Evolutionary conservation across 2,113 vertebrate species (phyloP), one percentile per base, ranked within the genome.

Genomic region (Tetrao urogallus): DNA sequence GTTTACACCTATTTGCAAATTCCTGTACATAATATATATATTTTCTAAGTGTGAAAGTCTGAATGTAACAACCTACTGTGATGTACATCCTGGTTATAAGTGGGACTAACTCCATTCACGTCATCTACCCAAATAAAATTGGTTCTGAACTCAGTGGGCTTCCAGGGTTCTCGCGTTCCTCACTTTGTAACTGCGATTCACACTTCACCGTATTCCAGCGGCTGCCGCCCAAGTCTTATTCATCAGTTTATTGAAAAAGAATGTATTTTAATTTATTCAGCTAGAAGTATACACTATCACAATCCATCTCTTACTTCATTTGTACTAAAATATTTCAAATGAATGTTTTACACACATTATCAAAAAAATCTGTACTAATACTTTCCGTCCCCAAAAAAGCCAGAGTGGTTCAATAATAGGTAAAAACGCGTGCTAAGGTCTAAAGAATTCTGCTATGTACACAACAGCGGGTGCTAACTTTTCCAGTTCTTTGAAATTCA

Each of bases 311-410:
- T 95, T 97, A 97, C 98, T 97, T 97, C 96, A 94, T 97, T 95
- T 97, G 97, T 98, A 98, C 98, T 98, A 98, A 98, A 98, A 98
- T 98, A 98, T 98, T 95, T 97, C 96, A 97, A 96, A 98, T 97
- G 34, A 98, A 82, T 95, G 97, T 97, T 95, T 98, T 97, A 98
- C 97, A 97, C 98, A 97, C 98, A 93, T 97, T 98, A 98, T 98
- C 97, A 98, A 98, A 98, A 98, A 97, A 98, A 95, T 95, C 89
- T 96, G 92, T 96, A 96, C 96, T 96, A 86, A 94, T 96, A 93
- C 87, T 94, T 92, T 94, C 65, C 93, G 79, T 91, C 89, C 88
- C 88, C 73, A 34, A 72, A 94, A 96, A 97, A 97, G 95, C 96
- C 93, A 94, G 88, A 97, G 97, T 97, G 97, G 95, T 97, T 96